Base-by-base conservation (phyloP, 2,113 vertebrate species). In the Forbesichthys papilliferus region DNA sequence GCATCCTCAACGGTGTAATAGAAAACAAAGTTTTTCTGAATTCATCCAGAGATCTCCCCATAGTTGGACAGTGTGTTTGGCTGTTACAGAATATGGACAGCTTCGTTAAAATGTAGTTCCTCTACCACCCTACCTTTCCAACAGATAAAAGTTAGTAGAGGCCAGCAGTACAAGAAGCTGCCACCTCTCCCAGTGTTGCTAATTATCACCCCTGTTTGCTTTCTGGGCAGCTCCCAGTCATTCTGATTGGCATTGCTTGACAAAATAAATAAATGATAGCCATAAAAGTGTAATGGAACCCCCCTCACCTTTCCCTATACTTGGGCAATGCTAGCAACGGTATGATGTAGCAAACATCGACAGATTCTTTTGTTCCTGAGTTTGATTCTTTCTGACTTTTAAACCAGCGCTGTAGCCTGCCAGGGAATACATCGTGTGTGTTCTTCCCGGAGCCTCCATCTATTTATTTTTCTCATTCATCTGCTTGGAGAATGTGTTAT, bases 181-280 rank as follows among this genome's bases (percentile, higher is more conserved):
- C 86, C 88, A 90, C 86, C 87, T 84, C 89, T 92, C 91, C 92
- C 92, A 90, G 68, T 89, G 90, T 91, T 91, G 85, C 89, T 93
- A 93, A 92, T 93, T 93, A 93, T 87, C 16, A 16, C 16, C 86
- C 83, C 73, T 75, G 87, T 88, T 86, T 83, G 83, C 84, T 86
- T 87, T 86, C 85, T 81, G 72, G 78, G 73, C 84, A 85, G 79
- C 86, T 85, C 48, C 68, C 75, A 88, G 87, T 84, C 85, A 86
- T 91, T 92, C 82, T 91, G 90, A 91, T 91, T 91, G 86, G 87
- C 87, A 89, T 90, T 91, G 80, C 90, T 89, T 91, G 86, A 90
- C 88, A 90, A 90, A 87, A 92, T 93, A 90, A 93, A 93, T 93
- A 93, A 92, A 90, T 91, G 73, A 93, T 91, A 65, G 62, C 83